Base-by-base conservation (phyloP, 1,140 invertebrate genomes). In the Drosophila fuyamai region DNA sequence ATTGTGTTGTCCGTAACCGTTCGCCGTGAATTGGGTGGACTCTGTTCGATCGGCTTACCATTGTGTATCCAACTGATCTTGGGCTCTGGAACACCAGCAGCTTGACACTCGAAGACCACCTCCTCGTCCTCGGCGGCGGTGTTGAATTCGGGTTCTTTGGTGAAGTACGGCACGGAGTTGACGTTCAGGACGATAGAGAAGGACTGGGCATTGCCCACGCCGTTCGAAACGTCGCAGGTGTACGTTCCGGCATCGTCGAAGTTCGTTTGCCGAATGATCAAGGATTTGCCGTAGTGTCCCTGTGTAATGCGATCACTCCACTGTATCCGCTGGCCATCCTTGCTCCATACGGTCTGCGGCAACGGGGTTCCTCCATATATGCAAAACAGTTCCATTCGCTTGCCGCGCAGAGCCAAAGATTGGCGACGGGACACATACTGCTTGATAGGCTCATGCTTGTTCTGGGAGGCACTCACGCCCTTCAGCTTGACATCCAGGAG, bases 1-100 rank as follows among this genome's bases (percentile, higher is more conserved):
- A 99, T 97, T 38, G 94, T 95, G 90, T 98, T 96, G 0, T 94
- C 89, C 0, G 93, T 93, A 10, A 97, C 95, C 1, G 72, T 93
- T 38, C 95, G 94, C 51, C 97, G 94, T 0, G 95, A 93, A 94
- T 98, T 98, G 0, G 93, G 93, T 12, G 95, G 94, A 1, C 96
- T 95, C 92, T 97, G 95, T 51, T 94, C 94, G 36, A 99, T 96
- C 0, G 97, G 96, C 85, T 96, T 96, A 40, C 98, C 98, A 94
- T 99, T 99, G 92, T 99, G 96, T 57, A 98, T 98, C 99, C 99
- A 99, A 81, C 97, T 95, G 53, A 99, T 98, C 71, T 96, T 94
- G 0, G 99, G 98, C 55, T 96, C 94, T 0, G 99, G 99, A 3
- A 95, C 95, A 65, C 98, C 98, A 8, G 94, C 95, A 0, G 98